Evolutionary conservation across 2,113 vertebrate genomes (phyloP), one percentile per base, ranked within the genome.

Genomic region (Psittacula cyanocephala): DNA sequence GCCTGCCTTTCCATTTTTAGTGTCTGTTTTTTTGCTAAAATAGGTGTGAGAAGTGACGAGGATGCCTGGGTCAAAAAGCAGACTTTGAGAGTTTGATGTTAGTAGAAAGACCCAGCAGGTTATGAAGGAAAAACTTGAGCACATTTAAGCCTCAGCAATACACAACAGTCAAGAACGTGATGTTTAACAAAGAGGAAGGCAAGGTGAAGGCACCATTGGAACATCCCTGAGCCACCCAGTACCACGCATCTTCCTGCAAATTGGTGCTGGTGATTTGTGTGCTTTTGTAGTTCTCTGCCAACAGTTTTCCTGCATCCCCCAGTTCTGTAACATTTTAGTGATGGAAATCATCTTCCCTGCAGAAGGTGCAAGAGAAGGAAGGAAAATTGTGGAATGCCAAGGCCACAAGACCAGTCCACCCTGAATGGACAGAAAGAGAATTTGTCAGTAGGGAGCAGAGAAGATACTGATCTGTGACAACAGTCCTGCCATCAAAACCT

Each of bases 291-390:
- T 57, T 89, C 69, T 84, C 33, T 86, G 50, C n/a, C 41, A 23
- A 59, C 53, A 23, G 9, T 75, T 91, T 68, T 86, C 35, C 23
- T 4, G 9, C 9, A 39, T 72, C 10, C 7, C 6, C 22, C n/a
- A 37, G 10, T 1, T 0, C 74, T 29, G 6, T 70, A 49, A 47
- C 0, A 0, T 62, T 60, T 39, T 44, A 44, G 12, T 62, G 33
- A 24, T 11, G 20, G 50, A 49, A 53, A 33, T 59, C 6, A 44
- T 49, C 50, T 77, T 76, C 41, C 20, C 22, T 55, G 41, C 35
- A 79, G 47, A 78, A 91, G 31, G 16, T 35, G 17, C 17, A 33
- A 65, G 44, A 44, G 63, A 22, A 70, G 63, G n/a, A 80, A 65
- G 63, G 29, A 76, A 65, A 6, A 27, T 39, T 37, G 22, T 50